These are phyloP conservation scores for Phortica variegata DNA, from an alignment of 1,140 invertebrate species.

Conservation along the genomic window DNA sequence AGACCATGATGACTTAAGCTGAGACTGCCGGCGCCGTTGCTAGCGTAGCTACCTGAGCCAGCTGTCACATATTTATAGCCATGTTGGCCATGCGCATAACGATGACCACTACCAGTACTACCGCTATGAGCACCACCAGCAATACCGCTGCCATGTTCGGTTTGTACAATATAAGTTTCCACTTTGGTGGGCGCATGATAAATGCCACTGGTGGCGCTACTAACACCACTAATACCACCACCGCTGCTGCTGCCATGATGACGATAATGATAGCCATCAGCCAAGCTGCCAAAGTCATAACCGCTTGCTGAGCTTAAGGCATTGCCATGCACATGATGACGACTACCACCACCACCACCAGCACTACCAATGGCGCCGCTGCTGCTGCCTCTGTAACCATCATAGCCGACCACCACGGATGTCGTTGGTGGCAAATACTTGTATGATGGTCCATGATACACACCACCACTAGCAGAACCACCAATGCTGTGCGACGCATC, in stretches of 20 bases:
- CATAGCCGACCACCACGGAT: conserved; percentile 7
- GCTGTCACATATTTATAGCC: no score
- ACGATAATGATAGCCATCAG: conserved; percentile 3
- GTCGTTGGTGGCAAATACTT: conserved; percentile 33
- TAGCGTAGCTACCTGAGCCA: no score
- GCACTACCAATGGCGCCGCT: conserved; percentile 4
- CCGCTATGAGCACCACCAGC: conserved; percentile 3
- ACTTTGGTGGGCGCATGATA: conserved; percentile 27
- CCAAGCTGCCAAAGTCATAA: conserved; percentile 30
- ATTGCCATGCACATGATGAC: conserved; percentile 28
- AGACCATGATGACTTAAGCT: neutral
- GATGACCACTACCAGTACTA: no score
- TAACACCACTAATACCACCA: neutral
- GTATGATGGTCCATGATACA: conserved; percentile 41
- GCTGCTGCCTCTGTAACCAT: conserved; percentile 14
- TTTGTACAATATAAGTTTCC: conserved; percentile 42
- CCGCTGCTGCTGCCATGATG: conserved; percentile 2
- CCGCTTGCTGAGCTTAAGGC: conserved; percentile 20
- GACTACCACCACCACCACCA: no score
- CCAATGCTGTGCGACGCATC: conserved; percentile 25
- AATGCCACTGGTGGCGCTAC: conserved; percentile 2
- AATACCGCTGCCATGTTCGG: conserved; percentile 7
- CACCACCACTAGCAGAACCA: conserved; percentile 18
- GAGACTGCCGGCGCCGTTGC: neutral
- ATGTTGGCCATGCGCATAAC: neutral